Evolutionary conservation across 1,140 invertebrate genomes (phyloP), one percentile per base, ranked within the genome.

Genomic region (Holotrichia oblita): DNA sequence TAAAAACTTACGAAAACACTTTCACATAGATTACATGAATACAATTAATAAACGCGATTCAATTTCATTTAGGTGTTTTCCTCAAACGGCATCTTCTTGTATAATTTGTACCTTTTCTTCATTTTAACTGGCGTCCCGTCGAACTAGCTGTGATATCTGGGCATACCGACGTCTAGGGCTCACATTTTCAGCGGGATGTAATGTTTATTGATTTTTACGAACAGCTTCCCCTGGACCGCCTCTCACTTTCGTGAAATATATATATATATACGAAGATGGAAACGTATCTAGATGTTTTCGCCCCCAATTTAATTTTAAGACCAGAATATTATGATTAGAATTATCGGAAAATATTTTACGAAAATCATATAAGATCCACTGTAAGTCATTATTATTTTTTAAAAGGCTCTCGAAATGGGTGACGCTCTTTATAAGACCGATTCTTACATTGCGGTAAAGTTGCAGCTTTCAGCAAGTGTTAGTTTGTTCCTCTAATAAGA

Each of bases 181-280:
- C 48, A 2, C 12, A 2, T 17, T 55, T 17, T 17, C n/a, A 17
- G n/a, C n/a, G 2, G 48, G 17, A 55, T 17, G 12, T 14, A 17
- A 34, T 17, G 48, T 10, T 27, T 69, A 69, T 69, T 69, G 61
- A 69, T 69, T 69, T 69, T 69, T 9, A 17, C 61, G 17, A 27
- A 27, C 61, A 69, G 61, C 61, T 22, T 69, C 61, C 61, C 61
- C 61, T 69, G 61, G 61, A 69, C 61, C 61, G 27, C 27, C n/a
- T n/a, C n/a, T n/a, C n/a, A n/a, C n/a, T n/a, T n/a, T n/a, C n/a
- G n/a, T n/a, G n/a, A n/a, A n/a, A n/a, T n/a, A n/a, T n/a, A n/a
- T n/a, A n/a, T 34, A 34, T 4, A 34, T 4, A 34, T 34, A 34
- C 27, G 27, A 34, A 34, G 27, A 34, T 34, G 27, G 22, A 17